Percentiles rank a stretch among this genome's conserved stretches.
Conservation (phyloP, 2,797 vertebrate species). For the Sebastes kiyomatsui region DNA sequence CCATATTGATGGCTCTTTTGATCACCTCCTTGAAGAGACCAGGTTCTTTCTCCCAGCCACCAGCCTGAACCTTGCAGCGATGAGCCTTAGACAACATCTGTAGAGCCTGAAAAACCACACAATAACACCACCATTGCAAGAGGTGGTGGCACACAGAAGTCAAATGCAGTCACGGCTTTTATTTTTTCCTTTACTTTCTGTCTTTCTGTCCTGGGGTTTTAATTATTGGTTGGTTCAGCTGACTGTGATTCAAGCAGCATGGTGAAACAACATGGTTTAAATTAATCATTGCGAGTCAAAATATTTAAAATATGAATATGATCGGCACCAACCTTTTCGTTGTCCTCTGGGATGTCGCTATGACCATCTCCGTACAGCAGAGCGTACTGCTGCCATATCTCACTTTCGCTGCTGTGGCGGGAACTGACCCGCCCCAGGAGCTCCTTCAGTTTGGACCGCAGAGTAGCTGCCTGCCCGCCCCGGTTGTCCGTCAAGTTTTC, state of each 20-base stretch:
- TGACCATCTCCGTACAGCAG: constrained; percentile 86
- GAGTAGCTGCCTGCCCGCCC: constrained; percentile 75
- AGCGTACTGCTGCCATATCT: constrained; percentile 92
- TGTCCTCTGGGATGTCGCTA: constrained; percentile 82
- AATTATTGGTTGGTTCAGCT: neutral
- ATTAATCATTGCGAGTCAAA: neutral
- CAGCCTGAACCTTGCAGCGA: constrained; percentile 89
- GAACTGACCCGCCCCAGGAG: constrained; percentile 91
- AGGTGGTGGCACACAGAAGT: neutral
- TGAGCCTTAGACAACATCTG: constrained; percentile 93
- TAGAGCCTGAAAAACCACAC: constrained; percentile 81
- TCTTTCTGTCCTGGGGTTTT: neutral
- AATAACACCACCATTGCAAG: neutral
- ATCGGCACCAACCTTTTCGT: constrained; percentile 86
- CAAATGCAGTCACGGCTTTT: neutral
- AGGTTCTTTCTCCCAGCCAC: constrained; percentile 90
- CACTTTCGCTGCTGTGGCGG: constrained; percentile 85
- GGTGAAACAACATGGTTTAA: neutral
- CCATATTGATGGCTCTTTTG: constrained; percentile 86
- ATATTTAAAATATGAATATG: neutral
- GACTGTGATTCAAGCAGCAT: neutral
- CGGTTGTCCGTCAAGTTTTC: constrained; percentile 82
- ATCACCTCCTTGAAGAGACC: constrained; percentile 87
- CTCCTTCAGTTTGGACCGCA: constrained; percentile 86
- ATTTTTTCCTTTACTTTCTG: neutral